A percentile compares a stretch with the other conserved stretches of the same genome.
phyloP scores from a whole-genome alignment of 2,797 vertebrate species.

The Tauraco hartlaubi region DNA sequence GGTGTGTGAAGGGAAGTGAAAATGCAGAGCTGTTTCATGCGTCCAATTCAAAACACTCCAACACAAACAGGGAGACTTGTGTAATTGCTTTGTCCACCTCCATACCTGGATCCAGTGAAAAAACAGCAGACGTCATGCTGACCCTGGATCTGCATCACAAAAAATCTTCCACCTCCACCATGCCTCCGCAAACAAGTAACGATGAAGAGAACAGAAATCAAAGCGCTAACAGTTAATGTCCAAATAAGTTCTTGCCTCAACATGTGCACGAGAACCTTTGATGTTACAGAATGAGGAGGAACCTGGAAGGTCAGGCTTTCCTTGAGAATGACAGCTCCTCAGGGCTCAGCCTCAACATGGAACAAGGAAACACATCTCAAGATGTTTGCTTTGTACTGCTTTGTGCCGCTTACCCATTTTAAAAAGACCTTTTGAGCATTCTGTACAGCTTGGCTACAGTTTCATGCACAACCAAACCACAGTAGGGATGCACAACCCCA shows the following conservation, averaged over 20 bases:
- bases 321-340: background rate
- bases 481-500: background rate
- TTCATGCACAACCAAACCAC: background rate
- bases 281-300: background rate
- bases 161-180: background rate
- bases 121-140: background rate
- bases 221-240: background rate
- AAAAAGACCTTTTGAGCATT: background rate
- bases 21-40: rapidly evolving
- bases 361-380: background rate
- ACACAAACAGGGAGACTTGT: background rate
- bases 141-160: background rate
- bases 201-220: background rate
- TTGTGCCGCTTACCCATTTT: background rate
- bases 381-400: background rate
- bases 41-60: rapidly evolving
- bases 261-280: background rate
- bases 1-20: background rate
- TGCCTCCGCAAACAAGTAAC: background rate
- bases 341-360: background rate
- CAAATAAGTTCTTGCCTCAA: slow-evolving; percentile 7
- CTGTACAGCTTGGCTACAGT: background rate
- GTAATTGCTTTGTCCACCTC: background rate
- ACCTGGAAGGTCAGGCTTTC: background rate
- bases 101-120: background rate